phyloP scores from a whole-genome alignment of 1,140 invertebrate genomes.

The Stenopsyche tienmushanensis region DNA sequence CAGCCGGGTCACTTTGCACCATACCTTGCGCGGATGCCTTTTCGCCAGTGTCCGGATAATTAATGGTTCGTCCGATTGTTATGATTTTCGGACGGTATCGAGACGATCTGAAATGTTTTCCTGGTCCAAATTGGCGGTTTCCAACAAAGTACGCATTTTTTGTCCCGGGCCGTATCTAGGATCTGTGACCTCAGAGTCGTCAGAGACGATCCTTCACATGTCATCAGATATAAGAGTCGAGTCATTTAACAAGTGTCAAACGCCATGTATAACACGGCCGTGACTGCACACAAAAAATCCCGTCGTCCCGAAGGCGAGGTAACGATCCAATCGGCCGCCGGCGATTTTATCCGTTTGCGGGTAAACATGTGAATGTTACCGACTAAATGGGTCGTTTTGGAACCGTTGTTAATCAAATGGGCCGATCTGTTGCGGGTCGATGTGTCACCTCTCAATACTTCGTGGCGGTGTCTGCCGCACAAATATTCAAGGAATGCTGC shows the following conservation, averaged over 20 bases:
- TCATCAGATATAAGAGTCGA: slow-evolving; percentile 37
- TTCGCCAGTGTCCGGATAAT: too few species aligned
- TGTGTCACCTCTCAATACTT: slow-evolving; percentile 33
- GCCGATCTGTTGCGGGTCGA: slow-evolving; percentile 9
- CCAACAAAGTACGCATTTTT: slow-evolving; percentile 1
- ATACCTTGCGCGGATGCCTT: too few species aligned
- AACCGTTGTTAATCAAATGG: slow-evolving; percentile 16
- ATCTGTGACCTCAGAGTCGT: background rate
- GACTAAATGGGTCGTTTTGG: slow-evolving; percentile 11
- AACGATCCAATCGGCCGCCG: too few species aligned
- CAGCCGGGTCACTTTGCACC: too few species aligned
- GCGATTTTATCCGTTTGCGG: too few species aligned
- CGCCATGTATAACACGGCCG: slow-evolving; percentile 31
- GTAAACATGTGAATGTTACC: background rate
- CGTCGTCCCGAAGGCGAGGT: background rate
- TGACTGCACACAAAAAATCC: background rate
- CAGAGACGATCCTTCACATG: slow-evolving; percentile 30
- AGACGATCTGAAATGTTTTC: background rate
- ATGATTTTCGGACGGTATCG: too few species aligned
- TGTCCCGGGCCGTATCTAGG: background rate
- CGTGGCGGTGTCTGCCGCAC: slow-evolving; percentile 18
- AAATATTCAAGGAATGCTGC: slow-evolving; percentile 38
- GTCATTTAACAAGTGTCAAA: slow-evolving; percentile 39
- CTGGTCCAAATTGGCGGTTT: background rate
- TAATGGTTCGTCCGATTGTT: too few species aligned